A percentile compares a stretch with the other conserved stretches of the same genome.
Evolutionary conservation across 2,113 vertebrate genomes (phyloP).

Genomic region (Dissostichus mawsoni): DNA sequence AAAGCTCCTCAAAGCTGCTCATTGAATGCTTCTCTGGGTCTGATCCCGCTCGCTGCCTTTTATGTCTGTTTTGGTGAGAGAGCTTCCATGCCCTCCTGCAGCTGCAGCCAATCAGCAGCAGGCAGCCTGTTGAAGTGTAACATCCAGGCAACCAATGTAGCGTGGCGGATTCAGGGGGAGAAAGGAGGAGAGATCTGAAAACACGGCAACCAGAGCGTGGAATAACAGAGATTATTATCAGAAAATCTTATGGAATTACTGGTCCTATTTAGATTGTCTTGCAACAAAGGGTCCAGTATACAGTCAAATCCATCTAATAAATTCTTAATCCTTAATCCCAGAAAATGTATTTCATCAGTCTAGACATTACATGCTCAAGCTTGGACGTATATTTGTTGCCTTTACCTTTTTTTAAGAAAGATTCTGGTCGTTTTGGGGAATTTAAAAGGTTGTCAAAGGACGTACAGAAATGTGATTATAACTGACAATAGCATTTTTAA

Average conservation of each 20-base stretch:
- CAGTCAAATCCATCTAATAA: background rate
- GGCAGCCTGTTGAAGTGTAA: slow-evolving; percentile 55
- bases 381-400: too few species aligned
- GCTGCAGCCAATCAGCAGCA: slow-evolving; percentile 68
- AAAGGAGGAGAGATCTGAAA: slow-evolving; percentile 41
- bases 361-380: too few species aligned
- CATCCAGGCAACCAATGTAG: slow-evolving; percentile 67
- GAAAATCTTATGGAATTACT: background rate
- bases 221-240: background rate
- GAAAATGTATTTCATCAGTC: too few species aligned
- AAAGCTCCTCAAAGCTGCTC: slow-evolving; percentile 8
- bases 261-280: background rate
- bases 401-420: too few species aligned
- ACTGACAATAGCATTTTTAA: background rate
- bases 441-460: too few species aligned
- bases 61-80: slow-evolving; percentile 72
- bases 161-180: background rate
- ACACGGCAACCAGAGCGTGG: slow-evolving; percentile 27
- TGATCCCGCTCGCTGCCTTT: slow-evolving; percentile 58
- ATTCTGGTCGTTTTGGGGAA: too few species aligned
- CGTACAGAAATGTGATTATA: background rate
- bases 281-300: too few species aligned
- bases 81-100: slow-evolving; percentile 41
- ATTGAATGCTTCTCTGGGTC: slow-evolving; percentile 36
- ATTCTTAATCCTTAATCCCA: too few species aligned